Evolutionary conservation across 2,888 invertebrate genomes (phyloP).

Genomic region (Idaea straminata): DNA sequence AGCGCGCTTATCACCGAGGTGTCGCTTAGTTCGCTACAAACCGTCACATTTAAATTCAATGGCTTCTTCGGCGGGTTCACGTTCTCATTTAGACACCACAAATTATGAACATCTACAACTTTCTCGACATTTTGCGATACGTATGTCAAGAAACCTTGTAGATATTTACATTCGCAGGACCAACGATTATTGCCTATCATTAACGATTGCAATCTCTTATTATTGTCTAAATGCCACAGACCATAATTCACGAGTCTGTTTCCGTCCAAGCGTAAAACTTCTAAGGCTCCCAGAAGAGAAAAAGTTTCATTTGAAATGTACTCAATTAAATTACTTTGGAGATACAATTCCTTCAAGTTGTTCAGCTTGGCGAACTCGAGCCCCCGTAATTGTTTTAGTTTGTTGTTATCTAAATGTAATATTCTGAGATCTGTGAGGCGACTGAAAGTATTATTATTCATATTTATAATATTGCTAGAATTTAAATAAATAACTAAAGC

Average conservation of each 20-base stretch:
- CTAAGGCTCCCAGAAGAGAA: slow-evolving; percentile 86
- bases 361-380: slow-evolving; percentile 91
- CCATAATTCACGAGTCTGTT: slow-evolving; percentile 90
- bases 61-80: slow-evolving; percentile 85
- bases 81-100: slow-evolving; percentile 88
- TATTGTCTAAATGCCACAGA: slow-evolving; percentile 88
- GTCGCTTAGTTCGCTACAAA: slow-evolving; percentile 91
- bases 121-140: slow-evolving; percentile 89
- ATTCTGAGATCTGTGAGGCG: slow-evolving; percentile 87
- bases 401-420: slow-evolving; percentile 93
- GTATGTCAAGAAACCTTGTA: slow-evolving; percentile 90
- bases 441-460: slow-evolving; percentile 93
- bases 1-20: slow-evolving; percentile 89
- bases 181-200: slow-evolving; percentile 91
- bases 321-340: slow-evolving; percentile 91
- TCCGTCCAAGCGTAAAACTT: slow-evolving; percentile 90
- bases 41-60: slow-evolving; percentile 90
- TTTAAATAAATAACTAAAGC: slow-evolving; percentile 89
- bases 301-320: slow-evolving; percentile 91
- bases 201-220: slow-evolving; percentile 86
- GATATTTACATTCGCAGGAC: slow-evolving; percentile 94
- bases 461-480: slow-evolving; percentile 87
- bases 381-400: slow-evolving; percentile 87
- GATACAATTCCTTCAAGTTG: slow-evolving; percentile 89
- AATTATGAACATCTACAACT: slow-evolving; percentile 85